Evolutionary conservation across 2,797 vertebrate species (phyloP), one percentile per base, ranked within the genome.

Genomic region (Diplodus sargus): DNA sequence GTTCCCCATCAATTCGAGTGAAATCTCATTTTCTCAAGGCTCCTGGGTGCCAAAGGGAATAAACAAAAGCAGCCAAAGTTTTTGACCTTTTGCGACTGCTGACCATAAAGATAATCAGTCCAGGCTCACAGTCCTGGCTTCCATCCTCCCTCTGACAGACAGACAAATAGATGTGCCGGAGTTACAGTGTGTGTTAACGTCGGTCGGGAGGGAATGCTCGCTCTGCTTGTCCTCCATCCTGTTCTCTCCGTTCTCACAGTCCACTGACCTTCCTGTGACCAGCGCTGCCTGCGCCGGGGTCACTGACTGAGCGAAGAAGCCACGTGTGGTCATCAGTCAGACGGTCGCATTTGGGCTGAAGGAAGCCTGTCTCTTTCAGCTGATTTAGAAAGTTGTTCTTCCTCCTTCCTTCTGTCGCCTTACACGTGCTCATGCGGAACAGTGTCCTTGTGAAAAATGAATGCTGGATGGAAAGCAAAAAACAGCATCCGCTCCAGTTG

Each of bases 201-300:
- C 78, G 77, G 87, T 77, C n/a, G 74, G 71, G 84, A 80, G 84
- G 76, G 79, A 91, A 70, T 18, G 78, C 81, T 87, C 48, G 20
- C 86, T 82, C 75, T 57, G 48, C 83, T 81, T 39, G 66, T 85
- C 77, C 86, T 85, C 83, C 89, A 83, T 93, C 91, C 92, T 88
- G 85, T 89, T 91, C 85, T 62, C 67, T 73, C 57, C 51, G 70
- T 91, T 92, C 91, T 91, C 92, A 90, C 85, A 89, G 78, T 78
- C 82, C 56, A 10, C 56, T 85, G 89, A 85, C 89, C 89, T 82
- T 76, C 73, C 69, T 71, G 2, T 80, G 87, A 90, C 85, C 85
- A 48, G 70, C 59, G 15, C 85, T 80, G 83, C 83, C 76, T 73
- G 72, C 14, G 39, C 74, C 42, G 56, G 84, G 88, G 91, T 91